Base-by-base conservation (phyloP, 2,888 invertebrate species). In the Trichopoda pennipes region DNA sequence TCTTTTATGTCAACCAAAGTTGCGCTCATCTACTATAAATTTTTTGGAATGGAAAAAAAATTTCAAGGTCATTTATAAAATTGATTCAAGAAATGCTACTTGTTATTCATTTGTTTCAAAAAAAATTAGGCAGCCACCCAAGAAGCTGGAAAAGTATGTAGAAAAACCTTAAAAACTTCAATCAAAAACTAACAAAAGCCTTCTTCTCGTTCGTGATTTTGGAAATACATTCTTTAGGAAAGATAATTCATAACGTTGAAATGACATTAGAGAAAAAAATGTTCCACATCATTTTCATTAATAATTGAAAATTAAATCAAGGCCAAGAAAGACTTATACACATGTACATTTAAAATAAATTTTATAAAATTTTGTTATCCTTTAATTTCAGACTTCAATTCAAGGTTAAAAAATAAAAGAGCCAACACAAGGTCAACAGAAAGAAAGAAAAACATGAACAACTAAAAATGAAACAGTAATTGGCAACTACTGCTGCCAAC, bases 401-500 rank as follows among this genome's bases (percentile, higher is more conserved):
- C 75, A 79, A 72, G 77, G 69, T 23, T 35, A 61, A 38, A 19
- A 51, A 44, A 35, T 28, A 28, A 12, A 51, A 73, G 68, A 23
- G 35, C 14, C 7, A 1, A n/a, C 44, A 49, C 60, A 70, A 79
- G 81, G 70, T 55, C 55, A 38, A 17, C 2, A 16, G n/a, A n/a
- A n/a, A n/a, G n/a, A n/a, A n/a, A n/a, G n/a, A 8, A 2, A 4
- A 8, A 19, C 12, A 35, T 49, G 3, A 55, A 4, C 1, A 17
- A 21, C 17, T 12, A 47, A 47, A 10, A 42, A 17, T 10, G 17
- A 1, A 47, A 72, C 60, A 69, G 83, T 77, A 76, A 76, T 76
- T 83, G 76, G 77, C 80, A 83, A 83, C 80, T 83, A 63, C 83
- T 83, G 80, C 66, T 73, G 58, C 38, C 73, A 64, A 80, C 79